Evolutionary conservation across 2,113 vertebrate genomes (phyloP).

Genomic region (Chitala chitala): DNA sequence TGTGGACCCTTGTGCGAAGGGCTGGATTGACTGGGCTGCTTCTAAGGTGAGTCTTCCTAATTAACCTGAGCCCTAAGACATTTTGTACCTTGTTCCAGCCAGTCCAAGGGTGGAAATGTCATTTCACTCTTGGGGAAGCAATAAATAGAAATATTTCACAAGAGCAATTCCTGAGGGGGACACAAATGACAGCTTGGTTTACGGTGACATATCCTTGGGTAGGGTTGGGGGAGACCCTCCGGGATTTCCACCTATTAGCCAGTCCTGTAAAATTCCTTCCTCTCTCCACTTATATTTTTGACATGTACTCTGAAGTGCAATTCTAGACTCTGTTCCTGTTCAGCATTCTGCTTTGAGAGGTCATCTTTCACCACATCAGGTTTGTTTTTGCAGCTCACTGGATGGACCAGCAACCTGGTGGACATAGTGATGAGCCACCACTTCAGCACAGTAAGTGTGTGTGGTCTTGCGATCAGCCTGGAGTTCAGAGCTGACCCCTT

Average conservation of each 20-base stretch:
- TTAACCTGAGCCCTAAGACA: not conserved
- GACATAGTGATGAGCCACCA: conserved; percentile 88
- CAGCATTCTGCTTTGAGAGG: not conserved
- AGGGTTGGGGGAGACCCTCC: too few relatives aligned
- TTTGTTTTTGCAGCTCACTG: conserved; percentile 70
- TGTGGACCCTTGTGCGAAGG: conserved; percentile 89
- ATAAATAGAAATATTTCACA: too few relatives aligned
- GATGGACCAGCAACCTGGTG: conserved; percentile 86
- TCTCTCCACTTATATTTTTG: too few relatives aligned
- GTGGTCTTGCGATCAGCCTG: not conserved
- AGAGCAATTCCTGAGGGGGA: too few relatives aligned
- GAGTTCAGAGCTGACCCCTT: not conserved
- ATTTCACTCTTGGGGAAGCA: too few relatives aligned
- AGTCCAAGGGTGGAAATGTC: too few relatives aligned
- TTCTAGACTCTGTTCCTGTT: conserved; percentile 19
- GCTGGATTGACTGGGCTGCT: conserved; percentile 95
- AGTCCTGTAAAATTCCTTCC: too few relatives aligned
- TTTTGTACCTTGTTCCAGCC: not conserved
- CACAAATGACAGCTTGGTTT: too few relatives aligned
- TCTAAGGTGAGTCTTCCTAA: conserved; percentile 70
- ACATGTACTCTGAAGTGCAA: too few relatives aligned
- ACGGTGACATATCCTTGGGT: too few relatives aligned
- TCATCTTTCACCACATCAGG: not conserved
- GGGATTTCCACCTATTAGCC: too few relatives aligned
- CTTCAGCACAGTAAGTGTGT: conserved; percentile 85